Evolutionary conservation across 2,888 invertebrate genomes (phyloP), one percentile per base, ranked within the genome.

Genomic region (Cephalotes varians): DNA sequence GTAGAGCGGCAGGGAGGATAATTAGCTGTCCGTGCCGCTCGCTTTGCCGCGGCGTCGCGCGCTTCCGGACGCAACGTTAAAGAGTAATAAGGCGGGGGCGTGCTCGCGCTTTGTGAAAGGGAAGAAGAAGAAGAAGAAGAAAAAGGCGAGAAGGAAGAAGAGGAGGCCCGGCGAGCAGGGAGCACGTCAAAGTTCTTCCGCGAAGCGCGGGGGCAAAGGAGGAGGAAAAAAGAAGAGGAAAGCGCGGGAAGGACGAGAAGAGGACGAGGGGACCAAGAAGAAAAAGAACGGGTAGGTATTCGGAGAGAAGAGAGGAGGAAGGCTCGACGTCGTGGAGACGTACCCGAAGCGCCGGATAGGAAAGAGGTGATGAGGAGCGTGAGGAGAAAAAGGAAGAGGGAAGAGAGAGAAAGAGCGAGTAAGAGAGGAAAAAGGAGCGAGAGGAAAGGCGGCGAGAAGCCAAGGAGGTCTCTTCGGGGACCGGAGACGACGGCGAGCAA

Each of bases 171-270:
- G 58, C 81, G 84, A 81, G 51, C 83, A 60, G 60, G 85, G 73
- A 73, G 60, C 60, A 79, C 82, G 82, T 82, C 82, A 82, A 81
- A 81, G 85, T 85, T 86, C 86, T 83, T 83, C 72, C 82, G 82
- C 85, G 76, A 74, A 80, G 86, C 72, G 79, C 37, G 85, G 69
- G 40, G 73, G 74, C 54, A 81, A 71, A 77, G 18, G 64, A 49
- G 64, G 56, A 54, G 65, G 51, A 58, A 72, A 49, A 72, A 72
- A 49, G n/a, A 56, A 37, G 65, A 58, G 64, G 34, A 58, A 56
- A 56, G 81, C 60, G 56, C 71, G 86, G 77, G 47, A 84, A 81
- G 77, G 79, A 40, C 71, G 67, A 69, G 83, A 72, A 74, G 73
- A 58, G 71, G 56, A 56, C 44, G 47, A 74, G 44, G n/a, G n/a